Evolutionary conservation across 2,888 invertebrate genomes (phyloP).

Genomic region (Tiphia femorata): DNA sequence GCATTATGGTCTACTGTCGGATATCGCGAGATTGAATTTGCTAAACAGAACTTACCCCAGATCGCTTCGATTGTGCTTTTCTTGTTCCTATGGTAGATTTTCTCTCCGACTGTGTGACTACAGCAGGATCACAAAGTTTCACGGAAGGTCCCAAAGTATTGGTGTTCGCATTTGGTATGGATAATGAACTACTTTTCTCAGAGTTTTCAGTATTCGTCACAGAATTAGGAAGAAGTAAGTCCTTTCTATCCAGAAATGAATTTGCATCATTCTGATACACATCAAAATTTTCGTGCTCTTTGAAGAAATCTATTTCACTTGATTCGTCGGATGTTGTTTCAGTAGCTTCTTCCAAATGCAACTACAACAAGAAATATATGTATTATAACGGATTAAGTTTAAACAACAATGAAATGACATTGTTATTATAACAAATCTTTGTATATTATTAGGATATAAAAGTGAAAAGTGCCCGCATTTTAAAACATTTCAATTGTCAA

Average conservation of each 20-base stretch:
- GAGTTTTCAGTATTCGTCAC: conserved; percentile 10
- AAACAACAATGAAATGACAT: too few relatives aligned
- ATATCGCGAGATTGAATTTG: conserved; percentile 10
- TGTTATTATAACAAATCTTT: too few relatives aligned
- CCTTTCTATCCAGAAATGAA: conserved; percentile 30
- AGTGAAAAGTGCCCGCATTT: too few relatives aligned
- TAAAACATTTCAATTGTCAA: too few relatives aligned
- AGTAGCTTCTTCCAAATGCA: conserved; percentile 78
- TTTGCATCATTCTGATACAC: conserved; percentile 34
- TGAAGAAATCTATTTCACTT: conserved; percentile 92
- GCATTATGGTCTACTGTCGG: neutral
- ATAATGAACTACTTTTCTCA: conserved; percentile 22
- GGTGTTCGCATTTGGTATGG: conserved; percentile 19
- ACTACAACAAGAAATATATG: too few relatives aligned
- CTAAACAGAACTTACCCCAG: conserved; percentile 73
- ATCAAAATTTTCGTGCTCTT: conserved; percentile 76
- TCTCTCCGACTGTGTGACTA: conserved; percentile 60
- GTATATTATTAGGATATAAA: too few relatives aligned
- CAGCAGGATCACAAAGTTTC: conserved; percentile 52
- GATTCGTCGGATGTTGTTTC: conserved; percentile 76
- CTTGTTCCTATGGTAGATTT: conserved; percentile 81
- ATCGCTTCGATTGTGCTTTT: conserved; percentile 78
- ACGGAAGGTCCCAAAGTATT: conserved; percentile 55
- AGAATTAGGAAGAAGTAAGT: conserved; percentile 13
- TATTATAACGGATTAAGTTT: too few relatives aligned